phyloP scores from a whole-genome alignment of 2,888 invertebrate genomes.

The Agriopis marginaria region DNA sequence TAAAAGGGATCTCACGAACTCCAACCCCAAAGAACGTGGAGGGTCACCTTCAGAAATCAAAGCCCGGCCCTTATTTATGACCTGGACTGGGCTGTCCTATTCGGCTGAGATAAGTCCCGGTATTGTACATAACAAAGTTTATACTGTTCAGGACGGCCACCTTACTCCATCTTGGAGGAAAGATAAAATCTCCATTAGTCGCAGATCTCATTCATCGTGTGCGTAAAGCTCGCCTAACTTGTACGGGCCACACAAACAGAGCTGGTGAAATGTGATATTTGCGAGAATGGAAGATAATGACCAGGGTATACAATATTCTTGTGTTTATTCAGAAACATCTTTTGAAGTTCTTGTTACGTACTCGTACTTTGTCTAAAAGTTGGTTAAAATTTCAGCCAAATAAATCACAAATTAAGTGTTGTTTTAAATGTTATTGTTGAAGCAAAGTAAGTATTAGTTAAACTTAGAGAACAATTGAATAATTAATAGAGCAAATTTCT shows the following conservation, averaged over 20 bases:
- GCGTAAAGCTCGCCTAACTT: constrained; percentile 62
- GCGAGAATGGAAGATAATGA: constrained; percentile 39
- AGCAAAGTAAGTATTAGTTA: neutral
- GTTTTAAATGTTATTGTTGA: neutral
- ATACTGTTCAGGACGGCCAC: constrained; percentile 74
- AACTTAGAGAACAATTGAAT: neutral
- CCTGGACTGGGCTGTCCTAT: constrained; percentile 72
- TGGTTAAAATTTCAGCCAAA: neutral
- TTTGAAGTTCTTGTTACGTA: constrained; percentile 6
- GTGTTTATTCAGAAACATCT: constrained; percentile 26
- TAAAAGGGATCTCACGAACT: constrained; percentile 76
- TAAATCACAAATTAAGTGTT: neutral
- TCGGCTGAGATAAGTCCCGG: constrained; percentile 75
- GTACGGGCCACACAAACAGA: constrained; percentile 63
- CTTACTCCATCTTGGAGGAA: constrained; percentile 73
- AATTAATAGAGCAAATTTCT: constrained; percentile 5
- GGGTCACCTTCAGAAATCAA: constrained; percentile 83
- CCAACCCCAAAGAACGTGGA: constrained; percentile 68
- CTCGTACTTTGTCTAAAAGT: neutral
- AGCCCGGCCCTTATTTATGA: constrained; percentile 81
- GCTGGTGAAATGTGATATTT: constrained; percentile 53
- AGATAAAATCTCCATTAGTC: constrained; percentile 84
- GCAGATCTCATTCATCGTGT: constrained; percentile 79
- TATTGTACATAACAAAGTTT: constrained; percentile 78
- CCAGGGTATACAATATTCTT: constrained; percentile 31